phyloP scores from a whole-genome alignment of 2,888 invertebrate species.

The Conops quadrifasciatus region DNA sequence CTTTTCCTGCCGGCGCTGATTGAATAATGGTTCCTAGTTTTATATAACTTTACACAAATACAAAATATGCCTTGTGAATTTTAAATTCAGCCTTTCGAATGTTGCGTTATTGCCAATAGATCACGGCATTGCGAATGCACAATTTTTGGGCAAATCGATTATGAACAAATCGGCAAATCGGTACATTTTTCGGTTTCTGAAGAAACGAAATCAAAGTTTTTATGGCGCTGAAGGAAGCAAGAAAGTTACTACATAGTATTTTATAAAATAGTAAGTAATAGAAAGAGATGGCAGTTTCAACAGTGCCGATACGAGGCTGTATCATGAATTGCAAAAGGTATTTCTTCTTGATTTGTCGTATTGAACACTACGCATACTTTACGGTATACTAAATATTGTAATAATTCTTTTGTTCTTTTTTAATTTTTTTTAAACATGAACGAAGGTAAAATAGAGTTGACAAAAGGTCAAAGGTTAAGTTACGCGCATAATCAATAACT shows the following conservation, averaged over 20 bases:
- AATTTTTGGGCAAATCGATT: not conserved
- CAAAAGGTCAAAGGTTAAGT: not conserved
- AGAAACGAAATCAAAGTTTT: not conserved
- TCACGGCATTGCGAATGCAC: not conserved
- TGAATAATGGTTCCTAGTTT: not conserved
- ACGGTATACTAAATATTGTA: too few species aligned
- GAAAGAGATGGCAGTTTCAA: not conserved
- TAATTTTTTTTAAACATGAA: too few species aligned
- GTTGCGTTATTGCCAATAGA: not conserved
- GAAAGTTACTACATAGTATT: not conserved
- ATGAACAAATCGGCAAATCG: not conserved
- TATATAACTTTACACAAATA: slow-evolving; percentile 17
- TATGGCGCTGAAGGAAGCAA: not conserved
- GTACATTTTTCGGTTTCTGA: not conserved
- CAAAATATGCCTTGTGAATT: slow-evolving; percentile 27
- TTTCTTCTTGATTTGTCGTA: not conserved
- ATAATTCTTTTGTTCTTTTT: too few species aligned
- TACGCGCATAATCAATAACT: not conserved
- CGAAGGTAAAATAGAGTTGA: too few species aligned
- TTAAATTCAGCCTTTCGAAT: slow-evolving; percentile 15
- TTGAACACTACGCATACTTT: too few species aligned
- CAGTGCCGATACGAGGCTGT: not conserved
- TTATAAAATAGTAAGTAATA: too few species aligned
- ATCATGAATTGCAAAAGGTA: not conserved
- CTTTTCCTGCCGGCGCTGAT: not conserved